Evolutionary conservation across 2,888 invertebrate species (phyloP).

Genomic region (Eilema griseolum): DNA sequence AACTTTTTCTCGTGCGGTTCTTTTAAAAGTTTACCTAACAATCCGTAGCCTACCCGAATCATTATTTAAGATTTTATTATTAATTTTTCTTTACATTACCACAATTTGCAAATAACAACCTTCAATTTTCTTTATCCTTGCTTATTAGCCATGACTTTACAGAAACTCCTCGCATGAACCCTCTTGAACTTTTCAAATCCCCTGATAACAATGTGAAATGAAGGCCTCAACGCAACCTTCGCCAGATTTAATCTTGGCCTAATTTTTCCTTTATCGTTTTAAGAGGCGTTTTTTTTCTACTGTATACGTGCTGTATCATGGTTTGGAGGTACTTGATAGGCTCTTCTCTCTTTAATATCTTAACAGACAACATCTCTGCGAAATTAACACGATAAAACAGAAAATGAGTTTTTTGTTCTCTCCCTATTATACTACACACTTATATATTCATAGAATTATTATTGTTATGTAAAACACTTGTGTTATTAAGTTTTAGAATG

Average conservation of each 20-base stretch:
- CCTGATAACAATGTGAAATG: conserved; percentile 56
- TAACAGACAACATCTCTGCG: conserved; percentile 60
- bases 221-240: conserved; percentile 50
- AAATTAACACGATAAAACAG: conserved; percentile 58
- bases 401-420: conserved; percentile 52
- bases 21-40: conserved; percentile 16
- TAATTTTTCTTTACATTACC: conserved; percentile 14
- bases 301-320: conserved; percentile 61
- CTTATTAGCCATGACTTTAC: conserved; percentile 42
- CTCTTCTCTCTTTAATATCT: conserved; percentile 65
- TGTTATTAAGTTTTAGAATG: conserved; percentile 30
- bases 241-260: conserved; percentile 60
- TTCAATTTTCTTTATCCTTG: conserved; percentile 35
- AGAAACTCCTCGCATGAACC: conserved; percentile 43
- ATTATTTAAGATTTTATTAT: background rate
- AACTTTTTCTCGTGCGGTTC: conserved; percentile 17
- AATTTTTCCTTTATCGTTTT: conserved; percentile 54
- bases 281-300: conserved; percentile 44
- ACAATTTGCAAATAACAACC: conserved; percentile 29
- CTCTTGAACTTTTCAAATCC: conserved; percentile 55
- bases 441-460: conserved; percentile 49
- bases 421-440: conserved; percentile 28
- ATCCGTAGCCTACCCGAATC: background rate
- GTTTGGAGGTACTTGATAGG: conserved; percentile 55
- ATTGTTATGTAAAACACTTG: conserved; percentile 37